These are phyloP conservation scores for Deilephila porcellus DNA, from an alignment of 2,888 invertebrate species.

Conservation along the genomic window DNA sequence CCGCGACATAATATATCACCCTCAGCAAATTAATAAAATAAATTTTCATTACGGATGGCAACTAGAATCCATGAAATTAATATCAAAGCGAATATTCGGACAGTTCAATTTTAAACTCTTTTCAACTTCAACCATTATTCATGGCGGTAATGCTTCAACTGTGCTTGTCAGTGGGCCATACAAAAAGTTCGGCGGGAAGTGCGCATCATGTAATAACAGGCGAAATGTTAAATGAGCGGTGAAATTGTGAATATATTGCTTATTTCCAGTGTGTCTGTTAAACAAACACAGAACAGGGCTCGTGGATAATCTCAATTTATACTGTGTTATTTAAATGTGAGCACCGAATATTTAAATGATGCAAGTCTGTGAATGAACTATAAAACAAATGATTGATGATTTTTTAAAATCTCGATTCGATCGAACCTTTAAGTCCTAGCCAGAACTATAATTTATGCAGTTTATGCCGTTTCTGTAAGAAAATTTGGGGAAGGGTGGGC, in stretches of 20 bases:
- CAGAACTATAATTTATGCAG: no score
- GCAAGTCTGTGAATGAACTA: neutral
- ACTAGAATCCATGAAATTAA: slow-evolving; percentile 67
- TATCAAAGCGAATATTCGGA: slow-evolving; percentile 66
- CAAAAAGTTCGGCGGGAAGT: slow-evolving; percentile 54
- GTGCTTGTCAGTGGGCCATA: slow-evolving; percentile 58
- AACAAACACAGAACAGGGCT: neutral
- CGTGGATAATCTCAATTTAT: neutral
- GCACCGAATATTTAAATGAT: neutral
- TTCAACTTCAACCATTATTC: slow-evolving; percentile 76
- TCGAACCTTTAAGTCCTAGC: no score
- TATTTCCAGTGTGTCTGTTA: slow-evolving; percentile 6
- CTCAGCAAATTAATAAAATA: slow-evolving; percentile 40
- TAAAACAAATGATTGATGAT: no score
- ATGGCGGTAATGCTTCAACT: slow-evolving; percentile 63
- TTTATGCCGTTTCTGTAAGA: no score
- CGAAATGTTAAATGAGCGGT: slow-evolving; percentile 28
- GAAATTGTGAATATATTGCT: slow-evolving; percentile 23
- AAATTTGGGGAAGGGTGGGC: no score
- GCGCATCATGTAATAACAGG: slow-evolving; percentile 27
- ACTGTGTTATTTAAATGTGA: neutral
- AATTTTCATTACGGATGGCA: slow-evolving; percentile 54
- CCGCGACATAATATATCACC: slow-evolving; percentile 12
- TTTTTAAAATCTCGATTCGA: no score
- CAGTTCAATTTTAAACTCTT: slow-evolving; percentile 74